Evolutionary conservation across 2,888 invertebrate species (phyloP), one percentile per base, ranked within the genome.

Genomic region (Drosophila stalkeri): DNA sequence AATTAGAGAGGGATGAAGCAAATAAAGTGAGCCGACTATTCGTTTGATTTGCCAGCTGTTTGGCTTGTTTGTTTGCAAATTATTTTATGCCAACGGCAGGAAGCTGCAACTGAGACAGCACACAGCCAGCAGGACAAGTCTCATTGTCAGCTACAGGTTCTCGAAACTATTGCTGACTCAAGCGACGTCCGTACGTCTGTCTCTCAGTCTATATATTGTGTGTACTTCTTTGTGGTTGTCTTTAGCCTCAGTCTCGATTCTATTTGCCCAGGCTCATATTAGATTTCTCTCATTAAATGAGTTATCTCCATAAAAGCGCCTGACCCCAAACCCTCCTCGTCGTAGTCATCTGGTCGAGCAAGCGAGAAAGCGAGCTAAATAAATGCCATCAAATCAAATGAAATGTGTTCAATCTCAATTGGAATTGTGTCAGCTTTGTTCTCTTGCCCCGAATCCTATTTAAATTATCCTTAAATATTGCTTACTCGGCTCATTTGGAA

Each of bases 251-350:
- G 60, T 67, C 67, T 44, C 59, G 76, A 72, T 72, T 72, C 47
- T 64, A 69, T 81, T 80, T 71, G 52, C 55, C 35, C 46, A n/a
- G 61, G 52, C 69, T 62, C 44, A 82, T 85, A 82, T 84, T 82
- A 70, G 78, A 85, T 82, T 86, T 82, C 77, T 75, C 87, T 80
- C 85, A 86, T 89, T 80, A 85, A 86, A 82, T 87, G 82, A 84
- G 80, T 82, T 87, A 85, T 85, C 77, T 72, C 77, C 49, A 71
- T 70, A 69, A 81, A 81, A 75, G 69, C 72, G 63, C 71, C 81
- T 46, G 16, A 46, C 4, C 61, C 27, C 41, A 23, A n/a, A n/a
- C n/a, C n/a, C n/a, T 27, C 9, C 47, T 43, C n/a, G n/a, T n/a
- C n/a, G 55, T 41, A 31, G 41, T n/a, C 35, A 41, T n/a, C 35